These are phyloP conservation scores for Panagrolaimus sp. DNA, from an alignment of 1,140 invertebrate genomes.

Conservation along the genomic window DNA sequence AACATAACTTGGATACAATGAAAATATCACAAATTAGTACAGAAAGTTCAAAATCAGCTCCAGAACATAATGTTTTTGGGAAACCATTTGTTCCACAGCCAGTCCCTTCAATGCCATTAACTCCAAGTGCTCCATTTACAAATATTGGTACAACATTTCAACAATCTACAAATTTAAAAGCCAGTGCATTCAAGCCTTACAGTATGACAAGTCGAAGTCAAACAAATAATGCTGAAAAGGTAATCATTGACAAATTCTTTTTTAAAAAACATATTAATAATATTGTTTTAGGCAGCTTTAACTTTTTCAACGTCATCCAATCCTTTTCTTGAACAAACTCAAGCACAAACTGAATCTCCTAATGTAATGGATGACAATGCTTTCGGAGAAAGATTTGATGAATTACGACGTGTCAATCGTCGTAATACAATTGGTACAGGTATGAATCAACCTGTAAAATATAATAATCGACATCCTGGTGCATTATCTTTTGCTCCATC, in stretches of 20 bases:
- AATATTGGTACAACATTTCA: conserved; percentile 13
- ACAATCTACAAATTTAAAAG: too few species aligned
- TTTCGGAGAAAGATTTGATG: conserved; percentile 48
- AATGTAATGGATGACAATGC: conserved; percentile 41
- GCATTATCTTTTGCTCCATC: background rate
- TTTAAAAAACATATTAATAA: too few species aligned
- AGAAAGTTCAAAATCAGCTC: conserved; percentile 32
- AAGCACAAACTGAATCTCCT: conserved; percentile 12
- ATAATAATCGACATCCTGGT: background rate
- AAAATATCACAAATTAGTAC: conserved; percentile 36
- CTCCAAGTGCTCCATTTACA: conserved; percentile 26
- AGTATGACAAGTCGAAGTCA: conserved; percentile 19
- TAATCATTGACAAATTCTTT: background rate
- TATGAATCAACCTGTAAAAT: background rate
- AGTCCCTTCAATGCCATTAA: background rate
- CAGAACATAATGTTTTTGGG: conserved; percentile 22
- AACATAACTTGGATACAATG: conserved; percentile 18
- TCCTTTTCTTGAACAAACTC: conserved; percentile 31
- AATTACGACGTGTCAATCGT: conserved; percentile 40
- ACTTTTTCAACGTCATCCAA: conserved; percentile 31
- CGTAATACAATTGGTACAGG: conserved; percentile 33
- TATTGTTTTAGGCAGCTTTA: background rate
- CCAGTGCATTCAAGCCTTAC: conserved; percentile 17
- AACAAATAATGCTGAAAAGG: conserved; percentile 9
- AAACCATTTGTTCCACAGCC: conserved; percentile 10